phyloP scores from a whole-genome alignment of 2,888 invertebrate genomes.

The Apoda limacodes region DNA sequence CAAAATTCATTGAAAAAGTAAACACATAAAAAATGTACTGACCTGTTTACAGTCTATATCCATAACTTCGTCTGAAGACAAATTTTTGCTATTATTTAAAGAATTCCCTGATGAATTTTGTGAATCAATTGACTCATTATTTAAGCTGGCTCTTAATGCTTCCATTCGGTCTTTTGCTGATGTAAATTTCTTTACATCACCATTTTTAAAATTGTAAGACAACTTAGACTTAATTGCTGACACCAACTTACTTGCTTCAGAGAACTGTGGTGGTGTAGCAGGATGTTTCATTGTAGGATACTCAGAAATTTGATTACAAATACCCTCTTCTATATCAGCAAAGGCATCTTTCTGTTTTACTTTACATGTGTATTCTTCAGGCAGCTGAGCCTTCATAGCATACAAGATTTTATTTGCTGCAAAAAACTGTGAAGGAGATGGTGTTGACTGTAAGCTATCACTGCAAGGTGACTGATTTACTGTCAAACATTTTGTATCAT shows the following conservation, averaged over 20 bases:
- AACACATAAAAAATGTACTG: neutral
- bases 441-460: conserved; percentile 43
- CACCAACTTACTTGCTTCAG: conserved; percentile 53
- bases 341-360: conserved; percentile 49
- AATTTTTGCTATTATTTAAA: conserved; percentile 20
- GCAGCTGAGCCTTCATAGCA: conserved; percentile 59
- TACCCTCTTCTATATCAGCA: conserved; percentile 57
- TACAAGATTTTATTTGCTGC: conserved; percentile 59
- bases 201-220: conserved; percentile 38
- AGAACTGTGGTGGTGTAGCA: conserved; percentile 57
- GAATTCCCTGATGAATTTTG: too few species aligned
- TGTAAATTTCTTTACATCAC: conserved; percentile 23
- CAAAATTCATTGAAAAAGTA: too few species aligned
- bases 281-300: conserved; percentile 57
- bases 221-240: conserved; percentile 58
- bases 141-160: conserved; percentile 31
- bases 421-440: conserved; percentile 57
- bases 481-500: conserved; percentile 31
- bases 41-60: neutral
- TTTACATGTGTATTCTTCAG: conserved; percentile 45
- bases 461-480: conserved; percentile 41
- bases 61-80: neutral
- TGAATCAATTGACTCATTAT: too few species aligned
- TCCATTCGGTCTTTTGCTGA: conserved; percentile 45
- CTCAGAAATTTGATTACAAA: conserved; percentile 50